A percentile compares a stretch with the other conserved stretches of the same genome.
These are phyloP conservation scores for Pseudochaenichthys georgianus DNA, from an alignment of 2,797 vertebrate genomes.

Conservation along the genomic window DNA sequence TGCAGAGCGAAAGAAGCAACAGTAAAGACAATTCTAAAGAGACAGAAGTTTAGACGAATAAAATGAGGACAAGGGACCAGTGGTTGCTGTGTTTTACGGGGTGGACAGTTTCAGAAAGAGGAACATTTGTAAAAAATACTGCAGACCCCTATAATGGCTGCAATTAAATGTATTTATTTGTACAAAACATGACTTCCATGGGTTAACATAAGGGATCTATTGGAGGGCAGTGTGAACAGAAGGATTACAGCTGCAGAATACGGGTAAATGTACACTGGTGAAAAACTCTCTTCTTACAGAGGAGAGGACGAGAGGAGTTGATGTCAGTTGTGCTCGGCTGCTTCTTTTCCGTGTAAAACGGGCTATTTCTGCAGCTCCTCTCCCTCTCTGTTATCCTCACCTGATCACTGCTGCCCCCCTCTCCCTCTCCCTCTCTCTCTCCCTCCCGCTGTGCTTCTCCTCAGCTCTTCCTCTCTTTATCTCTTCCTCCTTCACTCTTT, in stretches of 20 bases:
- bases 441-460: constrained; percentile 53
- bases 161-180: neutral
- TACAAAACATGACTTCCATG: neutral
- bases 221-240: neutral
- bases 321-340: constrained; percentile 71
- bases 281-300: constrained; percentile 13
- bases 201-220: neutral
- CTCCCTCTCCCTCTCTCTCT: constrained; percentile 21
- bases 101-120: no score
- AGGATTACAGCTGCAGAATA: constrained; percentile 8
- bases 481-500: constrained; percentile 38
- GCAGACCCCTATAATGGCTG: neutral
- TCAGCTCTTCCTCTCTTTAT: constrained; percentile 45
- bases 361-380: constrained; percentile 73
- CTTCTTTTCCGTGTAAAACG: constrained; percentile 72
- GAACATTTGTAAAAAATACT: no score
- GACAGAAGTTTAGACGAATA: neutral
- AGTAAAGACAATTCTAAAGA: neutral
- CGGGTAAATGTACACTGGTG: neutral
- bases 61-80: neutral
- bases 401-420: constrained; percentile 63
- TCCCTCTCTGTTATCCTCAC: constrained; percentile 60
- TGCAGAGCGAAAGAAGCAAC: neutral
- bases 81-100: neutral
- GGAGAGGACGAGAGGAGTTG: constrained; percentile 37